Evolutionary conservation across 2,888 invertebrate genomes (phyloP).

Genomic region (Dermolepida albohirtum): DNA sequence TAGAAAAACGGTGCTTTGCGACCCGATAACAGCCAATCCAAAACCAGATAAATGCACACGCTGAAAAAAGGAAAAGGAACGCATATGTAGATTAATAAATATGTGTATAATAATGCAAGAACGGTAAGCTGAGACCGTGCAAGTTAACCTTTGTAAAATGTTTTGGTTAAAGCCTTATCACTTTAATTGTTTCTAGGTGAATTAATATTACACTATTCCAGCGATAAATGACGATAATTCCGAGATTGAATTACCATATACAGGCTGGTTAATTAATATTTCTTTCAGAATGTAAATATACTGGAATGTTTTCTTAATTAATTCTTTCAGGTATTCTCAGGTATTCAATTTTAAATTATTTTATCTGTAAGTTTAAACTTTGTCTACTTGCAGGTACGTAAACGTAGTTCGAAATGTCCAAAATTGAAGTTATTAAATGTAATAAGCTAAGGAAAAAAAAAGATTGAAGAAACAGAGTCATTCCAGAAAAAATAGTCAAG

Average conservation of each 20-base stretch:
- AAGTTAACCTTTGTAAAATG: neutral
- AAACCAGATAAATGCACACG: slow-evolving; percentile 16
- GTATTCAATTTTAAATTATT: too few species aligned
- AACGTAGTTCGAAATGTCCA: too few species aligned
- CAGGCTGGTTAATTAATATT: neutral
- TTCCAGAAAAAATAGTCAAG: too few species aligned
- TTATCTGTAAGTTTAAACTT: too few species aligned
- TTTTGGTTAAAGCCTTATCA: slow-evolving; percentile 10
- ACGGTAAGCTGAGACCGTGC: slow-evolving; percentile 4
- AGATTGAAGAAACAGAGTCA: too few species aligned
- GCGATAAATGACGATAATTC: too few species aligned
- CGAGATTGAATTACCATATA: too few species aligned
- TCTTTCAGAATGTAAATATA: neutral
- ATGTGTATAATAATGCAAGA: neutral
- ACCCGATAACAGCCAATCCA: slow-evolving; percentile 17
- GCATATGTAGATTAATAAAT: slow-evolving; percentile 7
- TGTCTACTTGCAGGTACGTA: too few species aligned
- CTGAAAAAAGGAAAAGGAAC: slow-evolving; percentile 26
- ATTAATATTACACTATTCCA: slow-evolving; percentile 1
- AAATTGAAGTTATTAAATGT: too few species aligned
- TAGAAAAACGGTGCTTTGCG: slow-evolving; percentile 10
- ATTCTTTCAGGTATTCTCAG: too few species aligned
- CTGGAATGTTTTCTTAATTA: too few species aligned
- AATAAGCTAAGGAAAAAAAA: too few species aligned
- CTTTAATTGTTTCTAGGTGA: slow-evolving; percentile 11